Conservation (phyloP, 2,797 vertebrate species). For the Ciconia nigra region DNA sequence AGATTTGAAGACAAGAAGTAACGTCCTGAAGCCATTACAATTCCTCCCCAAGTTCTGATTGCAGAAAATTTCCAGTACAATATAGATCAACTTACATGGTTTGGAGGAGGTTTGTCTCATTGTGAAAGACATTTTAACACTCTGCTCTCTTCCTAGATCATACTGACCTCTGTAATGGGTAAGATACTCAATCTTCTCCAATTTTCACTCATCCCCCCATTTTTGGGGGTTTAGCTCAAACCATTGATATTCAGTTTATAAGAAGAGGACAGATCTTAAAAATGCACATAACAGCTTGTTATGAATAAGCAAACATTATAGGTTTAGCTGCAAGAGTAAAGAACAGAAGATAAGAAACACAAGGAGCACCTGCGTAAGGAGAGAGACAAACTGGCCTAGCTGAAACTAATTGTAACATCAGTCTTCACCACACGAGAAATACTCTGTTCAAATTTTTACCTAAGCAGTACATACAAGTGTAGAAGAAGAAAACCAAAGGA, state of each 20-base stretch:
- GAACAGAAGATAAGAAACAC: neutral
- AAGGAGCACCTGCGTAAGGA: neutral
- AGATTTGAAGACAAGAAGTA: neutral
- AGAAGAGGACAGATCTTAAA: neutral
- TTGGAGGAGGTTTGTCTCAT: neutral
- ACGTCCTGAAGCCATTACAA: neutral
- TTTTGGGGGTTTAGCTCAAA: neutral
- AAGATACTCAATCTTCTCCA: neutral
- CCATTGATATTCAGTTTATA: neutral
- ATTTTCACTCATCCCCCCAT: neutral
- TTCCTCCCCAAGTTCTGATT: neutral
- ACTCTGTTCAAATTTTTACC: neutral
- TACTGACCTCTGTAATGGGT: neutral
- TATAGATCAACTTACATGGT: neutral
- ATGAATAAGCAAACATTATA: neutral
- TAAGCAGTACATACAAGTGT: neutral
- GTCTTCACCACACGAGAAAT: neutral
- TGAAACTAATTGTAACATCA: neutral
- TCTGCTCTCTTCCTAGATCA: neutral
- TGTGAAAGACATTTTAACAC: neutral
- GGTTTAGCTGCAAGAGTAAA: neutral
- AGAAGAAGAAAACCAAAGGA: neutral
- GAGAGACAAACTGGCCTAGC: neutral
- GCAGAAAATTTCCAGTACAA: neutral
- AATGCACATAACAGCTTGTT: neutral